A percentile compares a stretch with the other conserved stretches of the same genome.
Conservation (phyloP, 2,888 invertebrate species). For the Seladonia tumulorum region DNA sequence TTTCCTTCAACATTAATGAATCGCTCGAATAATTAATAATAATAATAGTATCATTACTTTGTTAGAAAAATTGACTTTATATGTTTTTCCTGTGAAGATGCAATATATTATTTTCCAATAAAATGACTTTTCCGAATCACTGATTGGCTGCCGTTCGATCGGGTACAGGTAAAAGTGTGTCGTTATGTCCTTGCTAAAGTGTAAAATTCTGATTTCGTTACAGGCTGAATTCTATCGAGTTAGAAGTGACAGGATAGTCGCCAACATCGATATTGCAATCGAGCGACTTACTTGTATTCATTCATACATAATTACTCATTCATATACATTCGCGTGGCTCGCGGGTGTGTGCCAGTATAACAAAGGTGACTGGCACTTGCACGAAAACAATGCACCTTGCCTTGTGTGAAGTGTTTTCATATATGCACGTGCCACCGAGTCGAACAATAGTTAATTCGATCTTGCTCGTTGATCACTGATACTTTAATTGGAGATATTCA, state of each 20-base stretch:
- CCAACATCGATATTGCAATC: not conserved
- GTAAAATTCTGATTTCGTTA: slow-evolving; percentile 16
- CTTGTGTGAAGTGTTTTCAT: not conserved
- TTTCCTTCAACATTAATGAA: too few relatives aligned
- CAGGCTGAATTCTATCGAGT: not conserved
- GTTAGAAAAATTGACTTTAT: not conserved
- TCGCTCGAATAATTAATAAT: too few relatives aligned
- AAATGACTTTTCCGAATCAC: not conserved
- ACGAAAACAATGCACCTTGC: slow-evolving; percentile 1
- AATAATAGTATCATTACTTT: too few relatives aligned
- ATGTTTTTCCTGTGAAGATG: not conserved
- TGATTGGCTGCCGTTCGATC: not conserved
- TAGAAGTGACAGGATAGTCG: slow-evolving; percentile 16
- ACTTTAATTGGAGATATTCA: not conserved
- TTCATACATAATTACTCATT: slow-evolving; percentile 11
- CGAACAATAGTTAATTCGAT: not conserved
- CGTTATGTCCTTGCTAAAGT: slow-evolving; percentile 16
- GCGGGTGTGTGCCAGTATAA: slow-evolving; percentile 1
- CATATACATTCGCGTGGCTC: not conserved
- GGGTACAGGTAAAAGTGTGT: slow-evolving; percentile 26
- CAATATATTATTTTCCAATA: not conserved
- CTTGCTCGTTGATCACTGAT: not conserved
- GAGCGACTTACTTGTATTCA: slow-evolving; percentile 14
- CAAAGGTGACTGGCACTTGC: slow-evolving; percentile 9
- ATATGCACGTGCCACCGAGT: not conserved